Base-by-base conservation (phyloP, 2,888 invertebrate species). In the Julus scandinavius region DNA sequence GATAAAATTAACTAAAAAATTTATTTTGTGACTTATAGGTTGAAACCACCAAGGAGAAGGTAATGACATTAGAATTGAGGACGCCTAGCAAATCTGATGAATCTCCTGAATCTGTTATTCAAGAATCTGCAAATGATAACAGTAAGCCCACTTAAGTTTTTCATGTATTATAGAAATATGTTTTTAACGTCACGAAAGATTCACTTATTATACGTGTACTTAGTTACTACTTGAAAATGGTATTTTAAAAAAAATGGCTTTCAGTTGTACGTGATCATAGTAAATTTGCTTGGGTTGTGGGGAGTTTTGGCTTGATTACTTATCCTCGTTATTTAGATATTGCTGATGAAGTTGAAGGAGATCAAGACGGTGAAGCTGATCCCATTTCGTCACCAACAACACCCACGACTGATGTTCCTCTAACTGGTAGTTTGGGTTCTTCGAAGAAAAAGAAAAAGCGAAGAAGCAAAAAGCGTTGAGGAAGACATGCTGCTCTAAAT, bases 41-140 rank as follows among this genome's bases (percentile, higher is more conserved):
- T 92, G 97, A 97, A 94, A 97, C 97, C 89, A 95, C 97, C 90
- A 96, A 96, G 93, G 97, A 97, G 93, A 97, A 97, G 93, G 97
- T 97, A 91, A 96, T 97, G 93, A 97, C 97, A 89, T 93, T 97
- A 93, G 97, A 97, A 93, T 93, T 97, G 92, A 96, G 88, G 80
- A 45, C 58, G 20, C 49, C 63, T 40, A 49, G 17, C 80, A 83
- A 87, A 63, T 20, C 63, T 63, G 54, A 86, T 54, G 49, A 86
- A 13, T 87, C 87, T 63, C 85, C 85, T 85, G 85, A 85, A 11
- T 7, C 13, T 45, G 85, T 40, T 2, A 7, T 49, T n/a, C 85
- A 41, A 85, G 72, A 38, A 72, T 38, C 54, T 58, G 63, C 15
- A 29, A 87, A 87, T 63, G 87, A 63, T 87, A 72, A 72, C 29